Percentiles rank a stretch among this genome's conserved stretches.
Evolutionary conservation across 2,797 vertebrate genomes (phyloP).

Genomic region (Prionace glauca): DNA sequence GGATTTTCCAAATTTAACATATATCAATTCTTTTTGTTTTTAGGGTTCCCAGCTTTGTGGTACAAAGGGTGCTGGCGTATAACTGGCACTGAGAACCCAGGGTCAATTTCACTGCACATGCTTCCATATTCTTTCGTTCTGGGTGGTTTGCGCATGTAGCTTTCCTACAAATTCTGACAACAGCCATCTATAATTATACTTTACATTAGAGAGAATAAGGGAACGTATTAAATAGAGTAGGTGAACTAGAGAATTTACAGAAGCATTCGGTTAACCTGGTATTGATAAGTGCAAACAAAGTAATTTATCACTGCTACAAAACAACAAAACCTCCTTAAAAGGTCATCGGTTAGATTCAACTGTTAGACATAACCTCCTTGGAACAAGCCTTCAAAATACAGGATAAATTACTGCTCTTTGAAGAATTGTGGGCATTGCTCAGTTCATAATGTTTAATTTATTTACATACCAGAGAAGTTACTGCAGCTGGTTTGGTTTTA

Average conservation of each 20-base stretch:
- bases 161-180: not conserved
- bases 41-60: not conserved
- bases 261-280: constrained; percentile 30
- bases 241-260: constrained; percentile 10
- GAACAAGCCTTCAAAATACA: constrained; percentile 18
- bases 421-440: constrained; percentile 36
- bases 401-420: constrained; percentile 35
- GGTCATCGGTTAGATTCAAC: not conserved
- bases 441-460: constrained; percentile 35
- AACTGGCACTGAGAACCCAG: not conserved
- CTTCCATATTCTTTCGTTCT: not conserved
- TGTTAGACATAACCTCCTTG: constrained; percentile 5
- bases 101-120: not conserved
- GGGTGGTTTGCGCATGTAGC: not conserved
- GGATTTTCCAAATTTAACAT: not conserved
- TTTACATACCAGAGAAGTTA: constrained; percentile 35
- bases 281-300: constrained; percentile 24
- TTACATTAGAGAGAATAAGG: not conserved
- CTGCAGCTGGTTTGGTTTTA: constrained; percentile 30
- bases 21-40: not conserved
- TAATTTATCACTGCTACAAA: constrained; percentile 24
- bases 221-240: not conserved
- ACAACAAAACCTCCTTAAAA: constrained; percentile 23
- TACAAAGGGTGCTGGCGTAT: not conserved
- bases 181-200: too few relatives aligned